Evolutionary conservation across 2,113 vertebrate genomes (phyloP), one percentile per base, ranked within the genome.

Genomic region (Lipophrys pholis): DNA sequence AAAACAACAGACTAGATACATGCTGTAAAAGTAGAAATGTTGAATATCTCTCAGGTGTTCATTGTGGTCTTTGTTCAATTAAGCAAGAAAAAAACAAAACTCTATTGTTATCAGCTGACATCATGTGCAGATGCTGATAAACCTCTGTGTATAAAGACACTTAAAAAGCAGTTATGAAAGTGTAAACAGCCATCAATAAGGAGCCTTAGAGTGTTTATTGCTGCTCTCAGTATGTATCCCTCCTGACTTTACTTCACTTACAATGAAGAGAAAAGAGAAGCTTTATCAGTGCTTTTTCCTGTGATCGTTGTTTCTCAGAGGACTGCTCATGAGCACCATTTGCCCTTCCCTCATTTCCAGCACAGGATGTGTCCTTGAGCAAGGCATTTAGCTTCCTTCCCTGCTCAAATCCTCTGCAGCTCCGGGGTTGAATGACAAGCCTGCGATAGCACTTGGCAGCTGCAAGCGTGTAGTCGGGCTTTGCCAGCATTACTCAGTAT

Each of bases 311-410:
- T 59, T 71, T 30, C 7, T 73, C 43, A 8, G 6, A 6, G 35
- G 7, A 16, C 9, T 38, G 12, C 54, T 51, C 41, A 62, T 56
- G 12, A 60, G 21, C 53, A 50, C 6, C 30, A 30, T 10, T 61
- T 52, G 30, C 16, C 41, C 6, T 11, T 54, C 36, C 8, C 7
- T 45, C 35, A 17, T 76, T 55, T 72, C 30, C 42, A 60, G 40
- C 42, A 43, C 21, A 71, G 11, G 6, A 11, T 16, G 9, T 54
- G 35, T 81, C 66, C 50, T 70, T 71, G 41, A 46, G 65, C 41
- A 72, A 69, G 45, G 35, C 62, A 52, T 62, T 54, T 30, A 62
- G 35, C 40, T 56, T 52, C 43, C 14, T 62, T 3, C 12, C n/a
- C 36, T 35, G 45, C 53, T 66, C 7, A 52, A 16, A 40, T 16